Base-by-base conservation (phyloP, 2,797 vertebrate genomes). In the Squalus acanthias region DNA sequence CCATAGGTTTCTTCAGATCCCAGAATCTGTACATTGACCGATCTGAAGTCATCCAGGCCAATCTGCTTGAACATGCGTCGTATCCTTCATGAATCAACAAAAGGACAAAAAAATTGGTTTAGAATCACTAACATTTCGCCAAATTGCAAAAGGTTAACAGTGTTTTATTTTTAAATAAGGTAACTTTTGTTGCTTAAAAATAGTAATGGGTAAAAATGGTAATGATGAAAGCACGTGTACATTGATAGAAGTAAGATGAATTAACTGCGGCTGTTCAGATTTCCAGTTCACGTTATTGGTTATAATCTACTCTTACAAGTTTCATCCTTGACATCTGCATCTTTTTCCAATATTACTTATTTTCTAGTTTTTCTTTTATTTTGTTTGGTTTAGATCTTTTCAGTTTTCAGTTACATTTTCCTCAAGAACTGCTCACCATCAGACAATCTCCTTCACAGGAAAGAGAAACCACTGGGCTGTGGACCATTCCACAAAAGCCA, bases 1-100 rank as follows among this genome's bases (percentile, higher is more conserved):
- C 98, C 98, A 3, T 99, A 98, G 0, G 98, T 98, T 97, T 99
- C 98, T 97, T 99, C 98, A 2, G 98, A 98, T 96, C 98, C 99
- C 70, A 99, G 98, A 96, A 99, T 97, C 97, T 99, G 98, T 96
- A 99, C 22, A 96, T 99, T 98, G 97, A 99, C 98, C 0, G 98
- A 97, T 97, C 96, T 98, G 97, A 98, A 99, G 96, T 99, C 98
- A 91, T 98, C 98, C 96, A 99, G 96, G 50, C 98, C 97, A 46
- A 98, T 95, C 96, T 98, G 98, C 96, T 97, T 97, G 96, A 99
- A 99, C 96, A 99, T 98, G 5, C 98, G 97, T 96, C 96, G 98
- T 76, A 98, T 98, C 97, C 98, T 99, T 96, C 46, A 97, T 22
- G 20, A 72, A 33, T 69, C 24, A 72, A 91, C 57, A 96, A 87